Evolutionary conservation across 2,888 invertebrate species (phyloP), one percentile per base, ranked within the genome.

Genomic region (Latrodectus elegans): DNA sequence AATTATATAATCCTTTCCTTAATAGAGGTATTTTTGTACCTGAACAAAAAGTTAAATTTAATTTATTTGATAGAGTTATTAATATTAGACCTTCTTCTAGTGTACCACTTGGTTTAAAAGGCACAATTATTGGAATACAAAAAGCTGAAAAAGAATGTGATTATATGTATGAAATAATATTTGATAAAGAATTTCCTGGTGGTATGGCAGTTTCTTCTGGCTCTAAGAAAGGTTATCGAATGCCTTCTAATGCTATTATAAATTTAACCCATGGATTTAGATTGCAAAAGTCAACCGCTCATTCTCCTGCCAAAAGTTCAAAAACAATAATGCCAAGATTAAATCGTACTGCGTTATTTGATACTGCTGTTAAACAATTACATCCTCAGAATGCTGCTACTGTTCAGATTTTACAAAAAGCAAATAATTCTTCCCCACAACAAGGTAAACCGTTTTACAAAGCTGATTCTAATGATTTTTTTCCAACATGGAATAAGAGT

Each of bases 1-100:
- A 88, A 17, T 60, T 90, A 26, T 89, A 81, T 77, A 80, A 84
- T 49, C 89, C 90, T 17, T 82, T 76, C 49, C 38, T 87, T 49
- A 79, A 76, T 84, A 89, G 90, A 64, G 94, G 94, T 8, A 93
- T 93, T 88, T 90, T 94, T 53, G 92, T 94, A 10, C 96, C 97
- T 0, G 97, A 97, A 92, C 93, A 94, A 0, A 93, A 93, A 11
- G 94, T 95, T 0, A 94, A 94, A 79, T 96, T 94, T 92, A 91
- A 93, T 88, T 91, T 99, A 88, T 95, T 96, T 91, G 98, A 99
- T 93, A 94, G 99, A 77, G 95, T 99, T 72, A 95, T 98, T 8
- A 95, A 95, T 91, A 95, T 96, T 0, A 94, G 95, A 53, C 94
- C 94, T 55, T 94, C 95, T 78, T 95, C 95, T 91, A 94, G 95